Evolutionary conservation across 2,113 vertebrate species (phyloP), one percentile per base, ranked within the genome.

Genomic region (Motacilla alba): DNA sequence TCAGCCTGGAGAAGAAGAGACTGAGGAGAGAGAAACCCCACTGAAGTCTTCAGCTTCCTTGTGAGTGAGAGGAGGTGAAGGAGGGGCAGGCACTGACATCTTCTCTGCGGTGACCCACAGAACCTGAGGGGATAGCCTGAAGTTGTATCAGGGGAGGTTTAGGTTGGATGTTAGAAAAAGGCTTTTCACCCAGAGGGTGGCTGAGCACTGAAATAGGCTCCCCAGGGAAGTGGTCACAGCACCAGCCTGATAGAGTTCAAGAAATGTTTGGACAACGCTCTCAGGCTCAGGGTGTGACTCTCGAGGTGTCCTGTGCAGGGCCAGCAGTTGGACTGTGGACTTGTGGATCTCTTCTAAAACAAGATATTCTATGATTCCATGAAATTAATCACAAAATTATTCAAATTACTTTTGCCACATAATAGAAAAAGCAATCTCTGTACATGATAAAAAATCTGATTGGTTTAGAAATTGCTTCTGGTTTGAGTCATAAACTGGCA

Each of bases 41-140:
- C 9, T 37, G 31, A 39, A 68, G 35, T 17, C 20, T 58, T 6
- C 24, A 67, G 6, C 7, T 44, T 37, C 27, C 73, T 33, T 5
- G 2, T 31, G 33, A 33, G 2, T 31, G 33, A 33, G 15, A 4
- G 15, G 10, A 52, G 16, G 1, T 35, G 35, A 35, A 15, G 23
- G 10, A 23, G 8, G 4, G 19, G 13, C 12, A 39, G 19, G 1
- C 20, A 28, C 33, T 13, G 47, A 33, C 3, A 1, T 15, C 26
- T 37, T 67, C 31, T 15, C 63, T 50, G 11, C 22, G 11, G 9
- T 69, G 18, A 19, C 22, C 27, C 22, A 46, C 11, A 60, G 33
- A 15, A 53, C 15, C 3, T 0, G 2, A 69, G 18, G 22, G 13
- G 53, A 6, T 2, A 9, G 4, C 2, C 33, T 52, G 46, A 37